Conservation (phyloP, 2,888 invertebrate genomes). For the Eucriotettix oculatus region DNA sequence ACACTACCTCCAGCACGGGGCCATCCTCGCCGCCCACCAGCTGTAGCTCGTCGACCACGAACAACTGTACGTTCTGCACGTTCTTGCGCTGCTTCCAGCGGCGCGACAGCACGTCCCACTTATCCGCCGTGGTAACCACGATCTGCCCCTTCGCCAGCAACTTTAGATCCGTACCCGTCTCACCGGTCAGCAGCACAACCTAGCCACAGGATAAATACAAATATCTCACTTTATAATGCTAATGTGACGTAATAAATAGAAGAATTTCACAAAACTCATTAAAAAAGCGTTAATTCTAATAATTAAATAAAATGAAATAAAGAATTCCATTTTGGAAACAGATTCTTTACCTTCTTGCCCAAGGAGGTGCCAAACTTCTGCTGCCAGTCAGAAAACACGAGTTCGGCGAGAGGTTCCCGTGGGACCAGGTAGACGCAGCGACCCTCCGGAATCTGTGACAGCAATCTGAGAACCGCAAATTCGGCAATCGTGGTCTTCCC, state of each 20-base stretch:
- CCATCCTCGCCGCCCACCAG: slow-evolving; percentile 78
- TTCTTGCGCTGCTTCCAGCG: slow-evolving; percentile 98
- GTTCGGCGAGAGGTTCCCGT: slow-evolving; percentile 77
- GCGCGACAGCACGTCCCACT: slow-evolving; percentile 96
- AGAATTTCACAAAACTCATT: too few relatives aligned
- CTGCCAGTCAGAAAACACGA: slow-evolving; percentile 82
- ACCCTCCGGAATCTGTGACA: slow-evolving; percentile 55
- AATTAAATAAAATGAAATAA: too few relatives aligned
- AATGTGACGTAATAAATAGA: too few relatives aligned
- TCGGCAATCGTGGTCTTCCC: slow-evolving; percentile 92
- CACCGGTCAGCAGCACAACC: slow-evolving; percentile 85
- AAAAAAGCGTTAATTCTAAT: too few relatives aligned
- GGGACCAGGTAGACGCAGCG: slow-evolving; percentile 90
- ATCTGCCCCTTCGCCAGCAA: slow-evolving; percentile 45
- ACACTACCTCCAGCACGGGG: slow-evolving; percentile 86
- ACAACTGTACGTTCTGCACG: slow-evolving; percentile 89
- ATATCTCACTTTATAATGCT: too few relatives aligned
- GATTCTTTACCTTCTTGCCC: slow-evolving; percentile 42
- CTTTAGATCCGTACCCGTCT: slow-evolving; percentile 94
- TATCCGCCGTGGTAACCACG: slow-evolving; percentile 93
- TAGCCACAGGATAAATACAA: too few relatives aligned
- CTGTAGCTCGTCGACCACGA: slow-evolving; percentile 94
- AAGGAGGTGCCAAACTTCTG: slow-evolving; percentile 67
- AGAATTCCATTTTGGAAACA: not conserved
- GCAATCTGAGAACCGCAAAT: slow-evolving; percentile 79